phyloP scores from a whole-genome alignment of 2,113 vertebrate genomes.

The Rhabdornis inornatus region DNA sequence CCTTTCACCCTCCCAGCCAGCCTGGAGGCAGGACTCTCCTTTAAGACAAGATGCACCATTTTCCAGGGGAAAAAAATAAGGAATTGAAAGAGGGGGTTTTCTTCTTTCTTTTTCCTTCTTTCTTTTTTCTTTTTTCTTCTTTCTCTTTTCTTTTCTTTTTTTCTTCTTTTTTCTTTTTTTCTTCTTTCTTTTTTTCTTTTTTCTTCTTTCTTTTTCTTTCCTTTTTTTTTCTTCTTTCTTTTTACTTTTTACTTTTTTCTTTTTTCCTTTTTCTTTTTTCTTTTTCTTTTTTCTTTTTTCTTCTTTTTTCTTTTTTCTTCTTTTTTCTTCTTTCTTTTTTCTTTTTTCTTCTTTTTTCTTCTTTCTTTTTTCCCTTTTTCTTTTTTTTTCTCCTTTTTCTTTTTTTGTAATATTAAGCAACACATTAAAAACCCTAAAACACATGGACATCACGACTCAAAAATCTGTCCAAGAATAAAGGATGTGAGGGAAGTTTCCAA shows the following conservation, averaged over 20 bases:
- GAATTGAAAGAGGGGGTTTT: background rate
- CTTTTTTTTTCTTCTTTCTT: fast-evolving
- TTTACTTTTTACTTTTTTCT: fast-evolving
- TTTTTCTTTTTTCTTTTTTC: fast-evolving
- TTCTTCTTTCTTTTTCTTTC: fast-evolving
- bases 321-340: too few species aligned
- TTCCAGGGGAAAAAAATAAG: background rate
- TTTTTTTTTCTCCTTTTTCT: fast-evolving
- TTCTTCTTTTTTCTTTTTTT: fast-evolving
- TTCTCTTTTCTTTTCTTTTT: fast-evolving
- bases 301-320: too few species aligned
- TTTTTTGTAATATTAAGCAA: background rate
- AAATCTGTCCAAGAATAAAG: background rate
- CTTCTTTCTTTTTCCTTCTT: background rate
- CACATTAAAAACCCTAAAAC: background rate
- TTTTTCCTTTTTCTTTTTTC: fast-evolving
- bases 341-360: fast-evolving
- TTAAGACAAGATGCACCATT: background rate
- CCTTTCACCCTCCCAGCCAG: background rate
- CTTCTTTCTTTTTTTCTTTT: fast-evolving
- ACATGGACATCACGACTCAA: background rate
- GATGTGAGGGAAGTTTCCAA: background rate
- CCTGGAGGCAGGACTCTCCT: background rate
- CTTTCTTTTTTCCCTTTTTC: fast-evolving
- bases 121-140: background rate